Base-by-base conservation (phyloP, 2,888 invertebrate genomes). In the Zhuqinia jingwanae region DNA sequence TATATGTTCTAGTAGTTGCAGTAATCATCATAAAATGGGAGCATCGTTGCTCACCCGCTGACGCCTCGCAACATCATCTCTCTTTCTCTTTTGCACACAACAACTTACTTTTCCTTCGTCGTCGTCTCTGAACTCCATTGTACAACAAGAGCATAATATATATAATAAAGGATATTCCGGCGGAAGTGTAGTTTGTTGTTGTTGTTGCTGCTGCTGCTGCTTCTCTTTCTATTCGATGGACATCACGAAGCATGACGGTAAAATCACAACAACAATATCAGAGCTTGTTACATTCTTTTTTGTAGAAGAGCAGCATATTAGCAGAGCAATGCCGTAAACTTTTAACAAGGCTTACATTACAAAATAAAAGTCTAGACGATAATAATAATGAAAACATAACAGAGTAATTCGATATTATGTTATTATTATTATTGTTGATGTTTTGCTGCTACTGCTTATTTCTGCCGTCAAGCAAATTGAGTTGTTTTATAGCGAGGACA, bases 21-120 rank as follows among this genome's bases (percentile, higher is more conserved):
- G 15, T 65, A n/a, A 65, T 65, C 25, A 65, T 30, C 65, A 65
- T 65, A 20, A 58, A 25, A 58, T 25, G 58, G 58, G 1, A 58
- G 25, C 25, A 65, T n/a, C 42, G 3, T n/a, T 65, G 65, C 65
- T 65, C 65, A 65, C 65, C 65, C 65, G 65, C 65, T 65, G 65
- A 65, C 65, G 65, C 36, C 65, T 65, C 63, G 27, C 27, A 65
- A 65, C 25, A 65, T 65, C 65, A 3, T n/a, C 22, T 65, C 1
- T 36, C 36, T n/a, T 65, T 36, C 0, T 30, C n/a, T 36, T 15
- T 20, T 30, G n/a, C 0, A 65, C 30, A 17, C 58, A 58, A 13
- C 58, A 25, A n/a, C 53, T 6, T 36, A 36, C 8, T 6, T 36
- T 36, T 36, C 36, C 36, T 36, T 6, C 36, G 3, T 36, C 8